Conservation (phyloP, 2,797 vertebrate genomes). For the Heterohyrax brucei region DNA sequence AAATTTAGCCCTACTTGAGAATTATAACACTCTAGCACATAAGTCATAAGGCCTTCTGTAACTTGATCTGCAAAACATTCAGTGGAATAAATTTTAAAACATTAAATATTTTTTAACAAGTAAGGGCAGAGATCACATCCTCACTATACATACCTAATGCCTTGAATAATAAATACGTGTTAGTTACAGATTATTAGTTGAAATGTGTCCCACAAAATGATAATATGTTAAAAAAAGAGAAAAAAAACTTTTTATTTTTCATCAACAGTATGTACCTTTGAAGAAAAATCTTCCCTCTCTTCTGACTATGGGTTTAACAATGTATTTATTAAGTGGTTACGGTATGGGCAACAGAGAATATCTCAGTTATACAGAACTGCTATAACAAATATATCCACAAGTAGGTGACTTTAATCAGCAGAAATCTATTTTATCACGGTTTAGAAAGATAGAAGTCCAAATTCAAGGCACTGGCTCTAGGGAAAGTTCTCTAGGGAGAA, state of each 20-base stretch:
- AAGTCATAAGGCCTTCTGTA: neutral
- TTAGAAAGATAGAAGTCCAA: neutral
- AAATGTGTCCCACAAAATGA: neutral
- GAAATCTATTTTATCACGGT: neutral
- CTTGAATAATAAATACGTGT: neutral
- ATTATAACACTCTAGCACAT: neutral
- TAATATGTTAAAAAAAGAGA: neutral
- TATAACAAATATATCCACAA: neutral
- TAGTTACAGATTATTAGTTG: neutral
- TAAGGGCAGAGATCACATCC: neutral
- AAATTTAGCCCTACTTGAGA: neutral
- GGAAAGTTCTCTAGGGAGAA: neutral
- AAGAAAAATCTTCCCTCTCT: neutral
- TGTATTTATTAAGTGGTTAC: neutral
- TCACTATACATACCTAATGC: neutral
- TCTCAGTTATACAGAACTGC: neutral
- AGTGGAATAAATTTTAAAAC: neutral
- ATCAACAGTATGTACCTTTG: neutral
- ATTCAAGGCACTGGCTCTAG: neutral
- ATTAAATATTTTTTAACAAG: neutral
- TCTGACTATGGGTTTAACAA: neutral
- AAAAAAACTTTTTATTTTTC: neutral
- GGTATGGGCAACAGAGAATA: neutral
- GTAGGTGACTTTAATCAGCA: too few species aligned
- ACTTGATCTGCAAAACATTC: neutral